These are phyloP conservation scores for Delia radicum DNA, from an alignment of 1,140 invertebrate genomes.

Conservation along the genomic window DNA sequence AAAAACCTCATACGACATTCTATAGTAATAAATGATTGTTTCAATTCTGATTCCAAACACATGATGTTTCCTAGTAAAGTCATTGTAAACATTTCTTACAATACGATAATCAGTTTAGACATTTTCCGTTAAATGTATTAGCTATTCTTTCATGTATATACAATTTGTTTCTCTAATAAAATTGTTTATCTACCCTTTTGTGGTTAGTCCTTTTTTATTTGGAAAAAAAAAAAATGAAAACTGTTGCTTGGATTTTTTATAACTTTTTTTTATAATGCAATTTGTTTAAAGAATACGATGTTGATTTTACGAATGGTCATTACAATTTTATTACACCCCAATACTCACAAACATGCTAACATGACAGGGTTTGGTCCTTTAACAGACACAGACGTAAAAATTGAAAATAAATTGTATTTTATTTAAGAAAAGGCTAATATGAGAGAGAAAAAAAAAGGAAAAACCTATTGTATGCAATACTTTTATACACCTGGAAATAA, in stretches of 20 bases:
- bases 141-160: too few species aligned
- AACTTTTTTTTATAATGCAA: not conserved
- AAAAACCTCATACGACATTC: too few species aligned
- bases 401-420: not conserved
- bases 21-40: too few species aligned
- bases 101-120: too few species aligned
- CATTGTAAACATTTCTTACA: too few species aligned
- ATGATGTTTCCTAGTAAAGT: too few species aligned
- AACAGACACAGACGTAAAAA: not conserved
- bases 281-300: not conserved
- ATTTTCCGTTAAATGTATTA: too few species aligned
- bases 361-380: not conserved
- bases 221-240: not conserved
- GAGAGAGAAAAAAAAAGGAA: not conserved
- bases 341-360: not conserved
- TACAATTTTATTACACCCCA: not conserved
- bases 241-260: not conserved
- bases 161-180: too few species aligned
- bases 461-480: not conserved
- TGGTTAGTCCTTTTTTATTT: not conserved
- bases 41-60: too few species aligned
- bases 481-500: not conserved
- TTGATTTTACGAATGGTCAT: not conserved
- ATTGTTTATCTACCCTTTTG: not conserved
- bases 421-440: not conserved